These are phyloP conservation scores for Alectura lathami DNA, from an alignment of 2,113 vertebrate genomes.

Conservation along the genomic window DNA sequence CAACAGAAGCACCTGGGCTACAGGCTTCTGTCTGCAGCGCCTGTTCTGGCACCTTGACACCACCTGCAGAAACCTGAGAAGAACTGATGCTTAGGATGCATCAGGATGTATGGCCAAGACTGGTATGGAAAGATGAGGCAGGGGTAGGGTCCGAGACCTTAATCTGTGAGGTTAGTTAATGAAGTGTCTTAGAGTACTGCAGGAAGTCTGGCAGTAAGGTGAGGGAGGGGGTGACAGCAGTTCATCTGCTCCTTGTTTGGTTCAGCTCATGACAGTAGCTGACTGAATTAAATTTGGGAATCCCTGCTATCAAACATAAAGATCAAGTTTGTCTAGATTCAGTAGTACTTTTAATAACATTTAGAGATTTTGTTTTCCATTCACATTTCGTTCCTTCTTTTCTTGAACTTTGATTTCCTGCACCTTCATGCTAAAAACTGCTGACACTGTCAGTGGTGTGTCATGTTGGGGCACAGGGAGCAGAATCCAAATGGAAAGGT, in stretches of 20 bases:
- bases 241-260: not conserved
- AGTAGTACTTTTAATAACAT: not conserved
- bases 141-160: not conserved
- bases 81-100: not conserved
- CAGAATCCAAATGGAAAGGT: not conserved
- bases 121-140: not conserved
- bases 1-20: not conserved
- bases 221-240: not conserved
- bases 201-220: not conserved
- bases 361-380: not conserved
- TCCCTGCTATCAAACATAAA: not conserved
- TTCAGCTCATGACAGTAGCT: not conserved
- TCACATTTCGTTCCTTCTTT: not conserved
- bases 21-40: accelerated
- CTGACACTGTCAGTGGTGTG: not conserved
- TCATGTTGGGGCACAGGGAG: not conserved
- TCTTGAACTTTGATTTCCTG: slow-evolving; percentile 7
- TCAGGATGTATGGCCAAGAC: not conserved
- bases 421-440: not conserved
- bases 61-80: not conserved
- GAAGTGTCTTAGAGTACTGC: not conserved
- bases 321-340: not conserved
- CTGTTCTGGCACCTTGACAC: not conserved
- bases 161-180: not conserved
- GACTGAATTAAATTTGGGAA: not conserved